phyloP scores from a whole-genome alignment of 2,113 vertebrate species.

The Jaculus jaculus region DNA sequence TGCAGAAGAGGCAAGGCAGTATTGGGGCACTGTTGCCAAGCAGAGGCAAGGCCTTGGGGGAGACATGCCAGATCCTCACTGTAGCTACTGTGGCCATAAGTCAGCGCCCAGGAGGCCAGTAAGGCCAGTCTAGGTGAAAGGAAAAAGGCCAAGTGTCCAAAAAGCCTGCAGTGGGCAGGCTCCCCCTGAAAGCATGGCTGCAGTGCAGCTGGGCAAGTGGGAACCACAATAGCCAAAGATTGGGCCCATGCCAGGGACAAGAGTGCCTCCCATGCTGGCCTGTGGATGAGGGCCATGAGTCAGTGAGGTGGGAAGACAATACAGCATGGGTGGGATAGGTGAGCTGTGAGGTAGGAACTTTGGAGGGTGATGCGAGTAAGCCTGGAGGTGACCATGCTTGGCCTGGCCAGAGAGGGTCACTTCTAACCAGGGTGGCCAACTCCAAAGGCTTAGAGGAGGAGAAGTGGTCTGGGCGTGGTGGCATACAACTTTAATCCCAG shows the following conservation, averaged over 20 bases:
- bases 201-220: background rate
- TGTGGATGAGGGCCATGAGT: background rate
- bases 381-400: background rate
- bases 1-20: background rate
- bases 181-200: background rate
- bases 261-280: background rate
- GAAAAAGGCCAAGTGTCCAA: too few relatives aligned
- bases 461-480: background rate
- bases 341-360: background rate
- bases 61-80: background rate
- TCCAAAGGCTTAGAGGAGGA: background rate
- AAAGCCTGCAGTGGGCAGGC: background rate
- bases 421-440: background rate
- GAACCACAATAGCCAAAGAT: background rate
- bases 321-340: too few relatives aligned
- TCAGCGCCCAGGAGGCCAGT: background rate
- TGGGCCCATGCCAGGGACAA: background rate
- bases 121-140: background rate
- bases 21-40: too few relatives aligned
- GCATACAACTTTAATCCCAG: too few relatives aligned
- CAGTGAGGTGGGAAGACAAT: background rate
- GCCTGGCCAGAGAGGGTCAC: background rate
- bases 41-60: background rate
- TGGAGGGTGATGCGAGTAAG: too few relatives aligned
- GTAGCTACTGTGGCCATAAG: background rate